Evolutionary conservation across 2,797 vertebrate genomes (phyloP).

Genomic region (Sorex maritimensis): DNA sequence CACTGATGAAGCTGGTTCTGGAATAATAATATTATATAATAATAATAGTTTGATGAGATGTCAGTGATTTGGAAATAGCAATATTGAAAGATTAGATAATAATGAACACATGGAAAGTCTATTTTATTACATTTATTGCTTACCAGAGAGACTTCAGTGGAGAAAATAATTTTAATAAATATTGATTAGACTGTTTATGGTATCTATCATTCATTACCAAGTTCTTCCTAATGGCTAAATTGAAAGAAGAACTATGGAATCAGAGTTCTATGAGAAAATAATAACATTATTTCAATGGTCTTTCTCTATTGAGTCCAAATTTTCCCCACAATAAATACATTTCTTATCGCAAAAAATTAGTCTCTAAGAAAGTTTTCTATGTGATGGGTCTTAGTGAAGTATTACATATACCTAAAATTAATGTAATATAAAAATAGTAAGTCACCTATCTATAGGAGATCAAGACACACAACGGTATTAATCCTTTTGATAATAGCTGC

Average conservation of each 20-base stretch:
- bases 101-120: neutral
- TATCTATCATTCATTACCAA: neutral
- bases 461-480: neutral
- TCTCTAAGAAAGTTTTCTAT: too few relatives aligned
- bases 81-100: constrained; percentile 19
- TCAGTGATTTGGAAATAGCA: neutral
- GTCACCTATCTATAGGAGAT: neutral
- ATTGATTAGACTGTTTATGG: neutral
- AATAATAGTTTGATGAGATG: neutral
- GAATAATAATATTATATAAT: neutral
- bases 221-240: constrained; percentile 27
- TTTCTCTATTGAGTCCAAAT: neutral
- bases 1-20: neutral
- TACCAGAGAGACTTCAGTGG: neutral
- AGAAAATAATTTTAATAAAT: constrained; percentile 16
- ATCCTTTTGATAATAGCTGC: neutral
- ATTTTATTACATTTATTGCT: constrained; percentile 13
- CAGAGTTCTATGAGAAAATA: constrained; percentile 24
- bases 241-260: neutral
- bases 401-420: too few relatives aligned
- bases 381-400: neutral
- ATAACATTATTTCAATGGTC: constrained; percentile 9
- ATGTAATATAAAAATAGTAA: neutral
- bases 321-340: constrained; percentile 43
- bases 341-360: neutral